Evolutionary conservation across 2,888 invertebrate species (phyloP).

Genomic region (Drosophila engyochracea): DNA sequence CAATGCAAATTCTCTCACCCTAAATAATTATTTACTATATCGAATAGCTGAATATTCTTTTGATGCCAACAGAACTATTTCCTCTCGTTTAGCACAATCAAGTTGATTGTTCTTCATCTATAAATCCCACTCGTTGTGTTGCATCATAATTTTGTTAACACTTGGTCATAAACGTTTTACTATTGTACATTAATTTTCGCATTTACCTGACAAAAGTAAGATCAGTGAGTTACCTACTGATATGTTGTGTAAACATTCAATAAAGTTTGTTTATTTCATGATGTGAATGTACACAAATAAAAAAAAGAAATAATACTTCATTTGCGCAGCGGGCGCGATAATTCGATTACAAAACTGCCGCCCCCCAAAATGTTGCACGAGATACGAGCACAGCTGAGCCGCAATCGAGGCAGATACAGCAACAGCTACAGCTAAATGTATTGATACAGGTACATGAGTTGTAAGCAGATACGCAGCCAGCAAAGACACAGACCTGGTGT

Average conservation of each 20-base stretch:
- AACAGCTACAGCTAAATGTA: slow-evolving; percentile 14
- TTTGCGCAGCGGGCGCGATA: slow-evolving; percentile 72
- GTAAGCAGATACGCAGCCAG: slow-evolving; percentile 59
- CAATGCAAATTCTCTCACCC: not conserved
- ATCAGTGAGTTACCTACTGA: slow-evolving; percentile 29
- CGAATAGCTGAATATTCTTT: not conserved
- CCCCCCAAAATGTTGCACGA: slow-evolving; percentile 53
- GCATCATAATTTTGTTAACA: slow-evolving; percentile 25
- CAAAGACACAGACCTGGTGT: slow-evolving; percentile 4
- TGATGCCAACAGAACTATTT: not conserved
- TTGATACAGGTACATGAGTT: slow-evolving; percentile 36
- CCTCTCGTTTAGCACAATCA: no score
- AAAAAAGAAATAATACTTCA: slow-evolving; percentile 57
- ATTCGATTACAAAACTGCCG: slow-evolving; percentile 77
- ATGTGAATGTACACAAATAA: slow-evolving; percentile 16
- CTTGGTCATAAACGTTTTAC: slow-evolving; percentile 8
- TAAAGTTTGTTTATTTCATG: slow-evolving; percentile 41
- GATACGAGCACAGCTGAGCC: slow-evolving; percentile 15
- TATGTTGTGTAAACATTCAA: slow-evolving; percentile 58
- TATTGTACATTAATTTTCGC: slow-evolving; percentile 39
- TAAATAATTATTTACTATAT: not conserved
- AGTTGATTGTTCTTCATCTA: not conserved
- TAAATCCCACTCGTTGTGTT: slow-evolving; percentile 13
- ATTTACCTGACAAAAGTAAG: slow-evolving; percentile 58
- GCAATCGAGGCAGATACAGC: slow-evolving; percentile 40